Evolutionary conservation across 2,797 vertebrate species (phyloP), one percentile per base, ranked within the genome.

Genomic region (Sarcophilus harrisii): DNA sequence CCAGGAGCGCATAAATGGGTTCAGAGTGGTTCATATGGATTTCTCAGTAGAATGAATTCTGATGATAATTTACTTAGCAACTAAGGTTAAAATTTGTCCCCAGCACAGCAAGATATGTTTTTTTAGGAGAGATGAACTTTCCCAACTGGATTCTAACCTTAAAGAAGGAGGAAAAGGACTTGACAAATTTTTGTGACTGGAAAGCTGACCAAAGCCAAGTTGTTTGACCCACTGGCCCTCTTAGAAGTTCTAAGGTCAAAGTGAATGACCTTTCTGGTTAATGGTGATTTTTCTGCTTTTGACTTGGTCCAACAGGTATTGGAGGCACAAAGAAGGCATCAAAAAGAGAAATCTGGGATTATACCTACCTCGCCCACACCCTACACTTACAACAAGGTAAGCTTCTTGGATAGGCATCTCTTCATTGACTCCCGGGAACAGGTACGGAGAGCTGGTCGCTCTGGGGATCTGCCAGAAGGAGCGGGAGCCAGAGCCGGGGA

Each of bases 291-390:
- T 95, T 96, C 13, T 54, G 45, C 59, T 95, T 62, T 95, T 30
- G 4, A 45, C 52, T 96, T 95, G 9, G 94, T 81, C 57, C 90
- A 96, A 95, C 97, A 99, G 99, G 99, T 99, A 98, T 98, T 99
- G 97, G 99, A 99, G 99, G 99, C 99, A 98, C 99, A 99, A 98
- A 99, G 99, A 98, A 99, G 99, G 98, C 99, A 99, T 98, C 99
- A 99, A 98, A 99, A 99, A 97, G 99, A 99, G 98, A 99, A 99
- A 97, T 99, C 99, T 99, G 99, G 99, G 98, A 99, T 99, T 96
- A 99, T 99, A 99, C 99, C 99, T 99, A 99, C 99, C 99, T 99
- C 99, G 98, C 99, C 99, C 94, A 99, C 99, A 96, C 99, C 99
- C 94, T 99, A 99, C 98, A 99, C 99, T 21, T 99, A 99, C 27